Base-by-base conservation (phyloP, 2,888 invertebrate genomes). In the Spodoptera exigua region DNA sequence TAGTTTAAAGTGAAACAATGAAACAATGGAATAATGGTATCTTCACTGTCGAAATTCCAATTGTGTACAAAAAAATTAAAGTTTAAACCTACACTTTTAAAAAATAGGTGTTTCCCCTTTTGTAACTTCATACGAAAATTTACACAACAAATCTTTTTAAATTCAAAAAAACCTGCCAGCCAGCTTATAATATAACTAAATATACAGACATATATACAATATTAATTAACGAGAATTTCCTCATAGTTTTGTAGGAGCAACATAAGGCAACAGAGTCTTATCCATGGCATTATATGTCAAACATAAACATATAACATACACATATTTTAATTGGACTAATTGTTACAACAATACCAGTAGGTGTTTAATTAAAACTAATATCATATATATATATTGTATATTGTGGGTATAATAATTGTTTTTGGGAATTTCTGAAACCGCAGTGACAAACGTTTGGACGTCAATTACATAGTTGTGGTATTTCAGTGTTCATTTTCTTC, bases 371-470 rank as follows among this genome's bases (percentile, higher is more conserved):
- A 78, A 71, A 27, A 27, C 27, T 27, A 9, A 57, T 39, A 55
- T 52, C 51, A 59, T 46, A 40, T 55, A 61, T 18, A 39, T 52
- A 52, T 39, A 47, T 10, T 32, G 14, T n/a, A 49, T 17, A 58
- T 32, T 67, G 53, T 47, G 41, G 65, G 43, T 9, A 17, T 9
- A 27, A 27, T 27, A 27, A 27, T 27, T 62, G 43, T 59, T 76
- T 75, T 75, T 54, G 65, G 77, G 55, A 74, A 63, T 70, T 70
- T 70, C 44, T 61, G 67, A 39, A 57, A 76, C 77, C 74, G 17
- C 63, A 66, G 35, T 52, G 34, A 51, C 41, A 27, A 27, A 61
- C 21, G 27, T 11, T 11, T 10, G 5, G 14, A 55, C 74, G 68
- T 69, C 62, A 74, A 43, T 35, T 0, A 7, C 9, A 44, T 51